Evolutionary conservation across 2,888 invertebrate species (phyloP), one percentile per base, ranked within the genome.

Genomic region (Autographa gamma): DNA sequence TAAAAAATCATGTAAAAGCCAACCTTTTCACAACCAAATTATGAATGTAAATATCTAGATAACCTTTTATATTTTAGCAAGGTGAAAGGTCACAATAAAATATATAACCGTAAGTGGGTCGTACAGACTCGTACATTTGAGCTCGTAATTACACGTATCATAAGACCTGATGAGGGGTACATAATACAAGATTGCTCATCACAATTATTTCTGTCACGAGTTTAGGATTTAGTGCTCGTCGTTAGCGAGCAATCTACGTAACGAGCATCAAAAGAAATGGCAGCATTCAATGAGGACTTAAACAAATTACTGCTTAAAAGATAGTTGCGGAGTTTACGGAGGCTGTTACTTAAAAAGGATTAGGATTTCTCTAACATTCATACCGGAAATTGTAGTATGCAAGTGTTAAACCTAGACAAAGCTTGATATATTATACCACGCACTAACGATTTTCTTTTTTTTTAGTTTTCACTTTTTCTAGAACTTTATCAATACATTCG

Each of bases 131-230:
- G 76, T 54, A 61, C 25, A 54, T 41, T 54, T 38, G 52, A 63
- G 52, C 54, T 68, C 63, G 60, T 77, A 74, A 81, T 81, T 66
- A 72, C 66, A 80, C 63, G 63, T 74, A 79, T 79, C 73, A 68
- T 76, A 66, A 73, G 67, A 77, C 83, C 79, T 81, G 70, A 83
- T 81, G 84, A 81, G 69, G 48, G 25, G 71, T 63, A 73, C 63
- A 67, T 63, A 65, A 64, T 52, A 66, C 76, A 74, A 74, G 77
- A 76, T 76, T 56, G 73, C 74, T 77, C 79, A 82, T 77, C 82
- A 82, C 76, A 79, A 84, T 82, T 84, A 84, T 79, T 76, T 82
- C 69, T 77, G 77, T 81, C 84, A 82, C 82, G 82, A 82, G 79
- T 73, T 65, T 61, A 62, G 70, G 71, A 72, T 73, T 82, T 77